Evolutionary conservation across 1,140 invertebrate genomes (phyloP), one percentile per base, ranked within the genome.

Genomic region (Atta cephalotes): DNA sequence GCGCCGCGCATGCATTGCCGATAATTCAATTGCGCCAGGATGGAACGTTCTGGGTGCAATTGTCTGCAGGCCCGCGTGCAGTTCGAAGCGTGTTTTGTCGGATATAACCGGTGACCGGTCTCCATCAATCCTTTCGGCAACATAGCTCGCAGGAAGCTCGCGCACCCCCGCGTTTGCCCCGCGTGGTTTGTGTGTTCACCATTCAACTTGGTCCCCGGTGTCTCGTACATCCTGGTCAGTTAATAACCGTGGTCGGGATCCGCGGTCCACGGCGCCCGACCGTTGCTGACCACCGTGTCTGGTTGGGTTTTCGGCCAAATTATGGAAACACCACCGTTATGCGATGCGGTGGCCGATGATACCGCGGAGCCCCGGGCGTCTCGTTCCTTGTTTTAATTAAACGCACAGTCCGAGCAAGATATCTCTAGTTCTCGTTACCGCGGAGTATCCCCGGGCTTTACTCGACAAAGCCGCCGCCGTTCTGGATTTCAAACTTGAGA

Each of bases 351-450:
- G 90, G 87, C 90, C 88, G 90, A 92, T 92, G 90, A 85, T 90
- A 88, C 88, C 89, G 79, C 63, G 49, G 28, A 35, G 68, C 85
- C 88, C 82, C 79, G 72, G 71, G 79, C 85, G 79, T 66, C 89
- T 90, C 91, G 94, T 94, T 94, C 90, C 94, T 95, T 93, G 93
- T 94, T 95, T 95, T 95, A 94, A 95, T 95, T 94, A 95, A 95
- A 92, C 92, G 51, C 71, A 45, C 21, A 0, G 31, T 14, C 45
- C 74, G 28, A 49, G 65, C 88, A 79, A 87, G 88, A 78, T 87
- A 89, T 71, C 85, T 58, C 21, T 51, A 18, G 77, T 16, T 58
- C 82, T 86, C 35, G 85, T 78, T 90, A 66, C 31, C 25, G 63
- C 49, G 14, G 49, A 21, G 0, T 71, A 62, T 72, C n/a, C 60